phyloP scores from a whole-genome alignment of 2,888 invertebrate genomes.

The Gordius sp. region DNA sequence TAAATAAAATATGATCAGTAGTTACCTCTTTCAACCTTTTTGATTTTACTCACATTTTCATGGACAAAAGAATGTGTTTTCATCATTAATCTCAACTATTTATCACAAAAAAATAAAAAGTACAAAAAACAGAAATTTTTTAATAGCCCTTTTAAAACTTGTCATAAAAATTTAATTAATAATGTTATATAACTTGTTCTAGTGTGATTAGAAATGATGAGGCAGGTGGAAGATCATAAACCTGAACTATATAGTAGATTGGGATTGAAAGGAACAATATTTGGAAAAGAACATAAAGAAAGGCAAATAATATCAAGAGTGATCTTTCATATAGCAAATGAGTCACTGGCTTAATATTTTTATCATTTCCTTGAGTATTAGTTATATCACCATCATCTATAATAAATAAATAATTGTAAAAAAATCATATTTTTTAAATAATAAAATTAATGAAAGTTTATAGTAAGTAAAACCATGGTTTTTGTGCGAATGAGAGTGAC shows the following conservation, averaged over 20 bases:
- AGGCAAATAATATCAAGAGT: constrained; percentile 15
- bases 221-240: constrained; percentile 34
- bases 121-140: not conserved
- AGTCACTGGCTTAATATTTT: too few species aligned
- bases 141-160: not conserved
- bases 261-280: constrained; percentile 27
- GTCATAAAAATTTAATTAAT: constrained; percentile 23
- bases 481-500: too few species aligned
- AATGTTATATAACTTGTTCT: constrained; percentile 35
- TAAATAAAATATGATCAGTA: not conserved
- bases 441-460: too few species aligned
- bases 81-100: constrained; percentile 50
- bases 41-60: constrained; percentile 34
- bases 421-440: too few species aligned
- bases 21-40: not conserved
- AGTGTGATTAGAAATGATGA: constrained; percentile 34
- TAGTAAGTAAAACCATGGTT: too few species aligned
- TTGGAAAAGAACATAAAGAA: constrained; percentile 26
- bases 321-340: too few species aligned
- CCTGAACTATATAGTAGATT: constrained; percentile 27
- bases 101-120: constrained; percentile 16
- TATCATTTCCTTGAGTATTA: too few species aligned
- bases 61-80: constrained; percentile 57
- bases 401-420: too few species aligned
- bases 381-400: too few species aligned